Conservation (phyloP, 2,113 vertebrate genomes). For the Aptenodytes forsteri region DNA sequence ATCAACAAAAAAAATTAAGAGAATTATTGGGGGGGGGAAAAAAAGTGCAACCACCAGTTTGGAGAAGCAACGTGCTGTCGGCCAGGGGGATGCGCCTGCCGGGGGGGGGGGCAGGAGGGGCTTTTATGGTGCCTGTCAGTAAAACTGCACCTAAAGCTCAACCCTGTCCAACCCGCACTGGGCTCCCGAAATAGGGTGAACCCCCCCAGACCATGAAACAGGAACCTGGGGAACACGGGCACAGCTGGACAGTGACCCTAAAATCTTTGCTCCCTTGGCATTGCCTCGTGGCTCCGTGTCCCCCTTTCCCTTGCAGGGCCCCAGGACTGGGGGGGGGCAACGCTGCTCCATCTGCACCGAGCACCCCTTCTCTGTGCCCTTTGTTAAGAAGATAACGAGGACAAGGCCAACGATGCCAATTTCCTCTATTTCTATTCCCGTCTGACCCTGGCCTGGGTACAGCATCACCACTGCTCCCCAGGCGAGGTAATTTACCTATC, state of each 20-base stretch:
- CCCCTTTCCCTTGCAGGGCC: not conserved
- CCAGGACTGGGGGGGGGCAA: not conserved
- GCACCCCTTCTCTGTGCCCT: not conserved
- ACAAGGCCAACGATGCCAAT: not conserved
- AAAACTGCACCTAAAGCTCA: not conserved
- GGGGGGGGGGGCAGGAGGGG: not conserved
- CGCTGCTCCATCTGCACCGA: no score
- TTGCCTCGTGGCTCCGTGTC: rapidly evolving
- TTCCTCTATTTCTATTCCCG: not conserved
- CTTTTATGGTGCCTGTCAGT: not conserved
- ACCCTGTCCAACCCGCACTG: rapidly evolving
- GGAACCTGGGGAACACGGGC: not conserved
- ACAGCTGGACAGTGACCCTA: not conserved
- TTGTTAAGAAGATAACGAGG: not conserved
- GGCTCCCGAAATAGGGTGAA: not conserved
- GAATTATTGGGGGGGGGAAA: not conserved
- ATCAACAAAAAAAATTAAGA: not conserved
- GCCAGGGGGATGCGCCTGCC: not conserved
- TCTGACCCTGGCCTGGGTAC: not conserved
- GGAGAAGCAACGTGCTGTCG: not conserved
- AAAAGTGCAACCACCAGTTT: not conserved
- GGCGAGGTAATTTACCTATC: not conserved
- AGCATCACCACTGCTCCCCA: not conserved
- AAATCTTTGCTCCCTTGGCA: not conserved
- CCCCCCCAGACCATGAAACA: not conserved